These are phyloP conservation scores for Odontamblyopus rebecca DNA, from an alignment of 2,797 vertebrate genomes.

Conservation along the genomic window DNA sequence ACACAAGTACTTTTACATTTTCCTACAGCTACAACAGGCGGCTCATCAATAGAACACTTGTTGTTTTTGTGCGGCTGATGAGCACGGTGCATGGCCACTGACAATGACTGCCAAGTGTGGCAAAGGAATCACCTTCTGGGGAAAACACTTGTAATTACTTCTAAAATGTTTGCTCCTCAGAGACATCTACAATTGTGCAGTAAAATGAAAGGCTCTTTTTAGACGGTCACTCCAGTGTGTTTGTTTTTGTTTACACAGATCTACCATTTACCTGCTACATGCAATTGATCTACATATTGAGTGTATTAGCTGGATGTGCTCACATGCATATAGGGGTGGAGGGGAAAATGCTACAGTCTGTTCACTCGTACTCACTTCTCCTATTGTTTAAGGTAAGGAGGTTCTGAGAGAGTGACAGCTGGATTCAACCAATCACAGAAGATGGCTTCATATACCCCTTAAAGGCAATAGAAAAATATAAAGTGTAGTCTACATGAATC, in stretches of 20 bases:
- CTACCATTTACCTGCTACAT: conserved; percentile 48
- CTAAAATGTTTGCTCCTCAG: conserved; percentile 82
- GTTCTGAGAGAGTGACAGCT: too few relatives aligned
- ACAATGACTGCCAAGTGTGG: conserved; percentile 81
- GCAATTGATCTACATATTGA: conserved; percentile 25
- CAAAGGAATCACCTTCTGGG: conserved; percentile 81
- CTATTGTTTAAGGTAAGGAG: too few relatives aligned
- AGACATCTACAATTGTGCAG: conserved; percentile 79
- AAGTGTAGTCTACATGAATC: too few relatives aligned
- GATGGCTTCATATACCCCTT: too few relatives aligned
- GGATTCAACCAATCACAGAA: too few relatives aligned
- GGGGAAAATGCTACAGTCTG: too few relatives aligned
- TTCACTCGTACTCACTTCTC: too few relatives aligned
- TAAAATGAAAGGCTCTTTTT: conserved; percentile 71
- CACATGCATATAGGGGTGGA: neutral
- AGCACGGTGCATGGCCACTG: conserved; percentile 73
- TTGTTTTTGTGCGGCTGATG: conserved; percentile 76
- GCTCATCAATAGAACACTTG: conserved; percentile 81
- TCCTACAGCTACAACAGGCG: conserved; percentile 75
- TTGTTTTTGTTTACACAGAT: conserved; percentile 70
- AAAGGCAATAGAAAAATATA: too few relatives aligned
- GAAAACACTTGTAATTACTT: conserved; percentile 85
- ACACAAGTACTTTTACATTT: conserved; percentile 84
- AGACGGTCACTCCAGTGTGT: conserved; percentile 57
- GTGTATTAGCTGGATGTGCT: conserved; percentile 13